Evolutionary conservation across 2,888 invertebrate genomes (phyloP).

Genomic region (Pachycephus smyrnensis): DNA sequence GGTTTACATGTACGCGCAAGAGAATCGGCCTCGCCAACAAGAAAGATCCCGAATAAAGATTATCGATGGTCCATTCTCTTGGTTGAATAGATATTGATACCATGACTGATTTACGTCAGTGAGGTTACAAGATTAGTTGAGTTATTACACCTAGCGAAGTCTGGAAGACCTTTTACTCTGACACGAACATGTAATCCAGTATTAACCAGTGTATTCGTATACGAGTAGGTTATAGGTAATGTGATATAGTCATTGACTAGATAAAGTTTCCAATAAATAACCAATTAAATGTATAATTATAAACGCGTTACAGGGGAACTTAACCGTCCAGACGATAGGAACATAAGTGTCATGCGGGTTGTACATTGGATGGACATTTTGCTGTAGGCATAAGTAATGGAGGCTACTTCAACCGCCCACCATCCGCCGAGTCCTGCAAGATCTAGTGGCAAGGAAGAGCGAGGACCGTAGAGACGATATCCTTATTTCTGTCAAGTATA

Average conservation of each 20-base stretch:
- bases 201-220: no score
- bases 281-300: neutral
- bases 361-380: neutral
- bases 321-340: neutral
- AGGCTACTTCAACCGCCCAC: conserved; percentile 8
- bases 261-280: neutral
- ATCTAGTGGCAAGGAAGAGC: conserved; percentile 1
- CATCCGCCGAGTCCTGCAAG: conserved; percentile 8
- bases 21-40: conserved; percentile 16
- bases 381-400: neutral
- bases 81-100: conserved; percentile 27
- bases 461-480: neutral
- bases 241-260: neutral
- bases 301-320: neutral
- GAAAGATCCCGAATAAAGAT: conserved; percentile 22
- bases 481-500: conserved; percentile 3
- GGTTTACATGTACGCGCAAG: conserved; percentile 20
- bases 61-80: conserved; percentile 29
- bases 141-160: neutral
- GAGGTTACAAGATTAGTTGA: neutral
- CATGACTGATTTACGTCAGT: neutral
- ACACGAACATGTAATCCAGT: neutral
- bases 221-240: neutral
- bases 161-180: neutral
- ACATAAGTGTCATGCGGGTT: neutral